Percentiles rank a stretch among this genome's conserved stretches.
These are phyloP conservation scores for Drosophila cardini DNA, from an alignment of 1,140 invertebrate genomes.

Conservation along the genomic window DNA sequence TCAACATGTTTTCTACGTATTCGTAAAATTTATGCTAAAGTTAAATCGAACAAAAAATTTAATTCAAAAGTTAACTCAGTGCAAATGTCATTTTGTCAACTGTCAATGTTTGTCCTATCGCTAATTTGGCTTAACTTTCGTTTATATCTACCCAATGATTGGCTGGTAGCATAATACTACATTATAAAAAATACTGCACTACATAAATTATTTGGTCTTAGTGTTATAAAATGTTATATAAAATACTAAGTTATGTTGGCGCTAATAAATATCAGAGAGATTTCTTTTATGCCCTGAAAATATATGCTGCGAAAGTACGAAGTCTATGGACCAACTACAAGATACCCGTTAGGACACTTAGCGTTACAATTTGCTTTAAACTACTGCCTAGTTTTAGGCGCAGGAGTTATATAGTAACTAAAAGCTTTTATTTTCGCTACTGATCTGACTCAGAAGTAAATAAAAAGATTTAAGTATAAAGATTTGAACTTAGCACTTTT, in stretches of 20 bases:
- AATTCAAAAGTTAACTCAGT: not conserved
- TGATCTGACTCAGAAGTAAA: too few relatives aligned
- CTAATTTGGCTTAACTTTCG: not conserved
- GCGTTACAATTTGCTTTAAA: too few relatives aligned
- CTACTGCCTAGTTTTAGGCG: too few relatives aligned
- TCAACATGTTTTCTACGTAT: conserved; percentile 1
- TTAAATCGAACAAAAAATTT: conserved; percentile 1
- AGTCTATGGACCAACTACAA: too few relatives aligned
- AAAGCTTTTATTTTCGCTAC: too few relatives aligned
- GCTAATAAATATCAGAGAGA: conserved; percentile 19
- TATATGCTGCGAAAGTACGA: not conserved
- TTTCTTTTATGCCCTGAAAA: conserved; percentile 6
- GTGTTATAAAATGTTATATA: not conserved
- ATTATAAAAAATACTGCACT: too few relatives aligned
- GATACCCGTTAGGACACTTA: too few relatives aligned
- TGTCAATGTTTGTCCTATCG: not conserved
- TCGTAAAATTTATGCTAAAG: not conserved
- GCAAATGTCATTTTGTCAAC: not conserved
- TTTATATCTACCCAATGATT: not conserved
- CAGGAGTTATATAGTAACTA: too few relatives aligned
- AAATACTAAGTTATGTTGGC: conserved; percentile 14
- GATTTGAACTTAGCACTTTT: too few relatives aligned
- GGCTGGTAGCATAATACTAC: not conserved
- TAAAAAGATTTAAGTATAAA: too few relatives aligned
- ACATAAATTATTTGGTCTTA: not conserved